Evolutionary conservation across 2,888 invertebrate genomes (phyloP).

Genomic region (Ptychoptera albimana): DNA sequence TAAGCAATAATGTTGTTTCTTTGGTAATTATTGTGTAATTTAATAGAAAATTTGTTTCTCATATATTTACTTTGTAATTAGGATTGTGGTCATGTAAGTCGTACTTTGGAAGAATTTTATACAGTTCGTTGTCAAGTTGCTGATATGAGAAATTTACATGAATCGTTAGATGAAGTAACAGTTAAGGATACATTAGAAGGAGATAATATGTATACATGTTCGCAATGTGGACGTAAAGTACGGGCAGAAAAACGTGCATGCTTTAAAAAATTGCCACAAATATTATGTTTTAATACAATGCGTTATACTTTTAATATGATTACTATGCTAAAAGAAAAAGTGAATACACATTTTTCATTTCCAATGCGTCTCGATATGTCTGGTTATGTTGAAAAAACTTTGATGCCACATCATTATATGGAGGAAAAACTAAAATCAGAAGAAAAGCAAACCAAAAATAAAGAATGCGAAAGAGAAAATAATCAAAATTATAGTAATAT

Average conservation of each 20-base stretch:
- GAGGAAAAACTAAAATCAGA: constrained; percentile 42
- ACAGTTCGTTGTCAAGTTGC: constrained; percentile 93
- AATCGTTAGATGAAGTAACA: constrained; percentile 91
- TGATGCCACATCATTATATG: constrained; percentile 74
- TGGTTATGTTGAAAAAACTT: constrained; percentile 82
- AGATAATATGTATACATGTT: constrained; percentile 96
- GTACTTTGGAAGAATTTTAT: constrained; percentile 91
- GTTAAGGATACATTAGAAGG: constrained; percentile 93
- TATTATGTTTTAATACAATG: constrained; percentile 93
- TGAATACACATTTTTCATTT: constrained; percentile 93
- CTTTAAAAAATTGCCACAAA: constrained; percentile 84
- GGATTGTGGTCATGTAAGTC: constrained; percentile 90
- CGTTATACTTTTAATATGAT: constrained; percentile 95
- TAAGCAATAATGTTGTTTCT: constrained; percentile 91
- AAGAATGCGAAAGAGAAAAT: constrained; percentile 3
- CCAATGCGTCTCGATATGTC: constrained; percentile 88
- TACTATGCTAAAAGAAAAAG: constrained; percentile 93
- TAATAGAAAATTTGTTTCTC: too few relatives aligned
- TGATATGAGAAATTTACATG: constrained; percentile 89
- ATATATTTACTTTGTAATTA: neutral
- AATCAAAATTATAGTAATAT: constrained; percentile 3
- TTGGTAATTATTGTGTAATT: constrained; percentile 24
- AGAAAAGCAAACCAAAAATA: constrained; percentile 9
- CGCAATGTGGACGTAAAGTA: constrained; percentile 88
- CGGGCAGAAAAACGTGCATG: constrained; percentile 89